Evolutionary conservation across 2,888 invertebrate species (phyloP).

Genomic region (Hirudinaria manillensis): DNA sequence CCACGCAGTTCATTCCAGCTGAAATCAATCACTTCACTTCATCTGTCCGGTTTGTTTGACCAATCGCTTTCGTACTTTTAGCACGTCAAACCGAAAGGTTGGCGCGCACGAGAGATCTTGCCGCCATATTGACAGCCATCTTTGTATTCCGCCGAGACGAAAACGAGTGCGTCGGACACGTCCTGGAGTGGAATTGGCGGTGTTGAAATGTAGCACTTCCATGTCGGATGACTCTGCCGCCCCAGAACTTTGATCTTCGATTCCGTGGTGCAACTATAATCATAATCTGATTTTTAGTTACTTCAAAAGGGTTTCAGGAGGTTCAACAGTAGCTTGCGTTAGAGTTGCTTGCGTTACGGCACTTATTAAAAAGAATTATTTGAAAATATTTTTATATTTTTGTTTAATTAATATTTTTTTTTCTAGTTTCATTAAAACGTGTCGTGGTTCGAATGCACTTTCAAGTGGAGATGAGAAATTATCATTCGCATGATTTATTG

Average conservation of each 20-base stretch:
- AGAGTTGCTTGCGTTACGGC: neutral
- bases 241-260: no score
- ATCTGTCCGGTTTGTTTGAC: constrained; percentile 9
- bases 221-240: no score
- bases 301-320: neutral
- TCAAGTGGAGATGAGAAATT: neutral
- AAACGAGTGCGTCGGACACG: neutral
- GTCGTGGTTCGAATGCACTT: neutral
- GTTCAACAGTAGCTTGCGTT: neutral
- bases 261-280: no score
- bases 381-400: neutral
- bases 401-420: neutral
- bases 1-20: no score
- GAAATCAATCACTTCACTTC: constrained; percentile 3
- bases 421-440: neutral
- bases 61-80: constrained; percentile 16
- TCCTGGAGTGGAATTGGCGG: neutral
- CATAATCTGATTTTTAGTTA: neutral
- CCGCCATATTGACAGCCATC: constrained; percentile 13
- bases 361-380: no score
- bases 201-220: constrained; percentile 12
- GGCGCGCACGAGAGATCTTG: constrained; percentile 13
- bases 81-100: constrained; percentile 9
- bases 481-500: neutral
- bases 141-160: neutral